phyloP scores from a whole-genome alignment of 2,797 vertebrate genomes.

The Cyclopterus lumpus region DNA sequence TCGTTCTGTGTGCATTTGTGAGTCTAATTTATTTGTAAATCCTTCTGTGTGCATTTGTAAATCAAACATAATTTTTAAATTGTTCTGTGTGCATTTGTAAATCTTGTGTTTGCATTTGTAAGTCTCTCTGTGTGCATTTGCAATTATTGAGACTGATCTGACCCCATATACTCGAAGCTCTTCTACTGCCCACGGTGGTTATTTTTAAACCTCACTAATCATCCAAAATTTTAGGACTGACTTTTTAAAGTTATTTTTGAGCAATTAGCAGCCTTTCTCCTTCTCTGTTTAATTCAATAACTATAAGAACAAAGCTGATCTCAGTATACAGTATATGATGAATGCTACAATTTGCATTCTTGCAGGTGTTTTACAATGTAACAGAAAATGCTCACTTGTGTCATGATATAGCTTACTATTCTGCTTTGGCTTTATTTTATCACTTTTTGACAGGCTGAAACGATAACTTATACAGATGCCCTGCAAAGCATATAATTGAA shows the following conservation, averaged over 20 bases:
- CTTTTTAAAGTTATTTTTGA: conserved; percentile 3
- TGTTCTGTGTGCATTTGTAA: no score
- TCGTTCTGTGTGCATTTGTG: no score
- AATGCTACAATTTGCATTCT: not conserved
- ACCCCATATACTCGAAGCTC: not conserved
- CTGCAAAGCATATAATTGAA: not conserved
- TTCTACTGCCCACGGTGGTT: conserved; percentile 13
- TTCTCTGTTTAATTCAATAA: not conserved
- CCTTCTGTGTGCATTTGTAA: no score
- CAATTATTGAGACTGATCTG: no score
- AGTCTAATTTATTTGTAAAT: no score
- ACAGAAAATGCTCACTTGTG: not conserved
- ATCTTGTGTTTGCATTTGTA: no score
- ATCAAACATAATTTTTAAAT: no score
- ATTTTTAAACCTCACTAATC: conserved; percentile 11
- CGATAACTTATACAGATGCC: not conserved
- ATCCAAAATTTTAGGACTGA: not conserved
- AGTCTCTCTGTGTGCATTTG: no score
- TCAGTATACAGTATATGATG: not conserved
- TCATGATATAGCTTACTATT: not conserved
- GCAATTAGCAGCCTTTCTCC: not conserved
- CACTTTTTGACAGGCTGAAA: not conserved
- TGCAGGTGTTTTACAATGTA: not conserved
- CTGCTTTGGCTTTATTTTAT: not conserved
- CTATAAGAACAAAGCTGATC: not conserved